phyloP scores from a whole-genome alignment of 2,113 vertebrate species.

The Mionectes macconnelli region DNA sequence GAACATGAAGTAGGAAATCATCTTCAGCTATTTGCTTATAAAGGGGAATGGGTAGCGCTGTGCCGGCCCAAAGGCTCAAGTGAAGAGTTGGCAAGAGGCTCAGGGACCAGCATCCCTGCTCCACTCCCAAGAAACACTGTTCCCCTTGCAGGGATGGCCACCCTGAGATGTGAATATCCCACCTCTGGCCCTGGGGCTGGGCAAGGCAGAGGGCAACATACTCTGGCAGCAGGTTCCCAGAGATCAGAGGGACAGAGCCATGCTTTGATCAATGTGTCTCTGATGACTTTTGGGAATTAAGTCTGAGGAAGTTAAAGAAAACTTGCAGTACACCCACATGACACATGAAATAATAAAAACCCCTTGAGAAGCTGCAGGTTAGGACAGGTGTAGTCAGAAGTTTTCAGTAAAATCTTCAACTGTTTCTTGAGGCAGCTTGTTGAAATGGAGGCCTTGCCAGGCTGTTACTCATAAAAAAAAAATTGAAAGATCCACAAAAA shows the following conservation, averaged over 20 bases:
- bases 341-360: conserved; percentile 7
- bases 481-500: not conserved
- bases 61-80: not conserved
- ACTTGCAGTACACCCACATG: not conserved
- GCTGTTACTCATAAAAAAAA: not conserved
- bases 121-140: not conserved
- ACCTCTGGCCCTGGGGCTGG: not conserved
- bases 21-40: not conserved
- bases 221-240: not conserved
- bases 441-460: not conserved
- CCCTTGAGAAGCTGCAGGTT: conserved; percentile 34
- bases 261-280: not conserved
- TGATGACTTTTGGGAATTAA: not conserved
- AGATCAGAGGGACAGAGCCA: not conserved
- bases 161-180: not conserved
- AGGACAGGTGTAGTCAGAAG: conserved; percentile 4
- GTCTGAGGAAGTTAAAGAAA: not conserved
- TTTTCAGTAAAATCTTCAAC: conserved; percentile 27
- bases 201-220: not conserved
- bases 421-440: conserved; percentile 5
- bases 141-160: not conserved
- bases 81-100: not conserved
- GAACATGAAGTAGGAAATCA: not conserved
- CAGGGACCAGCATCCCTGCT: not conserved
- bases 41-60: not conserved